These are phyloP conservation scores for Probosciger aterrimus DNA, from an alignment of 2,113 vertebrate species.

Conservation along the genomic window DNA sequence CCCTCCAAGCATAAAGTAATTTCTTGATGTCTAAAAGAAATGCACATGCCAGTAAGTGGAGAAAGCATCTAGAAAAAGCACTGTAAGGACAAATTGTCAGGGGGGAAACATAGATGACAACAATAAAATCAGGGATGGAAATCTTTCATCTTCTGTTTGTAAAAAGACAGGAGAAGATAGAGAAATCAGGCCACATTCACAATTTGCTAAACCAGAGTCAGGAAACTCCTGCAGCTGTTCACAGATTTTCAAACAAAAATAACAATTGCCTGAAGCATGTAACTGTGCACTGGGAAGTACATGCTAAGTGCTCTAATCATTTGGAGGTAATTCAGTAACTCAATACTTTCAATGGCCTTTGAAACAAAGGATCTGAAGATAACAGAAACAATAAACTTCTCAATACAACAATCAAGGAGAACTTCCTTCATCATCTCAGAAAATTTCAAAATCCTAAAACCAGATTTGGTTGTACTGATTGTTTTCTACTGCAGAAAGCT, in stretches of 20 bases:
- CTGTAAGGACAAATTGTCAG: neutral
- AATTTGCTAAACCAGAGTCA: neutral
- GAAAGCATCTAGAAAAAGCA: neutral
- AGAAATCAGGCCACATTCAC: neutral
- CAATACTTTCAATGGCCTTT: neutral
- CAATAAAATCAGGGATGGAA: neutral
- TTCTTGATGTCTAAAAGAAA: neutral
- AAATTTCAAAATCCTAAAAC: neutral
- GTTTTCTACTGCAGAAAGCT: neutral
- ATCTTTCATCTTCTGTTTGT: neutral
- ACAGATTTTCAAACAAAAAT: neutral
- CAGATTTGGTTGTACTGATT: neutral
- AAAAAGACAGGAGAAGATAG: neutral
- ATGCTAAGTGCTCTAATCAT: neutral
- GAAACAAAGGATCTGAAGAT: neutral
- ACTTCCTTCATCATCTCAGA: neutral
- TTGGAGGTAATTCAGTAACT: neutral
- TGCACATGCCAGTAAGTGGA: neutral
- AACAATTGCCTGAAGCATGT: neutral
- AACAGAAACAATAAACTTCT: neutral
- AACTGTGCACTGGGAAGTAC: neutral
- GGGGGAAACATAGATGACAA: neutral
- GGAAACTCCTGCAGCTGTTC: neutral
- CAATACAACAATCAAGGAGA: neutral
- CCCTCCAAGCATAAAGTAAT: neutral